Evolutionary conservation across 2,888 invertebrate species (phyloP), one percentile per base, ranked within the genome.

Genomic region (Tachina fera): DNA sequence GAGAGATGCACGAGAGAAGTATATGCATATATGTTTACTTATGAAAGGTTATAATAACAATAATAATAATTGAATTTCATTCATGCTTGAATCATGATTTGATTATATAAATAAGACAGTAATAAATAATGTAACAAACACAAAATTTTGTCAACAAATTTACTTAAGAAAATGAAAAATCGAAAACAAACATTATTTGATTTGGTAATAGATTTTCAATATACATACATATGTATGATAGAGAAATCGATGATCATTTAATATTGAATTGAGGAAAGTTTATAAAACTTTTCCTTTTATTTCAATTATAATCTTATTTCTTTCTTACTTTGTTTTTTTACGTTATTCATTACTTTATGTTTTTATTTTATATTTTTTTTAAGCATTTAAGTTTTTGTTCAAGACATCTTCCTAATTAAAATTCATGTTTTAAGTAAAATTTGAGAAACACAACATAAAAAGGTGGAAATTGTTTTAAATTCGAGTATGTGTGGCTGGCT

Each of bases 1-100:
- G 60, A 78, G 53, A 63, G 78, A 65, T 67, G 41, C 67, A 74
- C 61, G 60, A 58, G 60, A 68, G 31, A 31, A 31, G 31, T 31
- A 31, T 31, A 31, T 31, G 68, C 39, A 74, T 51, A 68, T 41
- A 77, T 49, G 31, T 31, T 31, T 6, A 80, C 51, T 41, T 56
- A 56, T 16, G 16, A 56, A 47, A 47, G 3, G n/a, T 22, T 41
- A 53, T 51, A 51, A 53, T 43, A 16, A 31, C 6, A 31, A 65
- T 43, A 16, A 31, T 31, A 31, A 65, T 67, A 68, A 58, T 60
- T n/a, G 60, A 14, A 60, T 49, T 60, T 45, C 22, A 77, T 60
- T 45, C 22, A 68, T 60, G 60, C 60, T 41, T 77, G 41, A 22
- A 22, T n/a, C 77, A 68, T 51, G 51, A 58, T 41, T 74, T 61